Evolutionary conservation across 1,140 invertebrate species (phyloP), one percentile per base, ranked within the genome.

Genomic region (Lepidotrigona ventralis): DNA sequence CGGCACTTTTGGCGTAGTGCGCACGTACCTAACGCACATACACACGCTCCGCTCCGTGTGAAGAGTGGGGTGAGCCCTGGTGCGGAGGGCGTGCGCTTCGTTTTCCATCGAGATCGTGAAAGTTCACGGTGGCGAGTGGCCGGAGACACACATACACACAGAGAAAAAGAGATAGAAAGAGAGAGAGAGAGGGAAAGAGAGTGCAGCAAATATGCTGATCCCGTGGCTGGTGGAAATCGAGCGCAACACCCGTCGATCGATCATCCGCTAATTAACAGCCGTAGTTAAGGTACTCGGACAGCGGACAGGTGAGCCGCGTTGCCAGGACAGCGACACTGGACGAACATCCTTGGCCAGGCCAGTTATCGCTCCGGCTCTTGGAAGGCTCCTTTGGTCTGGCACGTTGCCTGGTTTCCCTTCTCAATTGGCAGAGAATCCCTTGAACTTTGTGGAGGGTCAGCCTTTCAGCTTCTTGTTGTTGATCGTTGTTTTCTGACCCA

Each of bases 1-100:
- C 83, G 84, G 80, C 83, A 86, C 88, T 89, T 90, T 91, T 87
- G 83, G 86, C 86, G 86, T 91, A 90, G 85, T 90, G 90, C 88
- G 90, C 89, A 88, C 88, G 88, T 88, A 90, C 88, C 86, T 85
- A 70, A 63, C 33, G 72, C 78, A 86, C 90, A 86, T 89, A 91
- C 85, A 91, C 87, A 89, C 86, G 71, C 79, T 85, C 85, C 74
- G 70, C 8, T 46, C 8, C 39, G 15, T n/a, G 29, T 21, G 21
- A 26, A 79, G 82, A 56, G 82, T 63, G 77, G 64, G 76, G 77
- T 39, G 64, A 78, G 63, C 77, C 76, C 85, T 87, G 86, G 81
- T 76, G 73, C 86, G 86, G 85, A 90, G 90, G 89, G 90, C 89
- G 90, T 90, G 88, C 87, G 90, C 87, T 81, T 80, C 89, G 86